Conservation (phyloP, 2,797 vertebrate species). For the Coregonus ussuriensis region DNA sequence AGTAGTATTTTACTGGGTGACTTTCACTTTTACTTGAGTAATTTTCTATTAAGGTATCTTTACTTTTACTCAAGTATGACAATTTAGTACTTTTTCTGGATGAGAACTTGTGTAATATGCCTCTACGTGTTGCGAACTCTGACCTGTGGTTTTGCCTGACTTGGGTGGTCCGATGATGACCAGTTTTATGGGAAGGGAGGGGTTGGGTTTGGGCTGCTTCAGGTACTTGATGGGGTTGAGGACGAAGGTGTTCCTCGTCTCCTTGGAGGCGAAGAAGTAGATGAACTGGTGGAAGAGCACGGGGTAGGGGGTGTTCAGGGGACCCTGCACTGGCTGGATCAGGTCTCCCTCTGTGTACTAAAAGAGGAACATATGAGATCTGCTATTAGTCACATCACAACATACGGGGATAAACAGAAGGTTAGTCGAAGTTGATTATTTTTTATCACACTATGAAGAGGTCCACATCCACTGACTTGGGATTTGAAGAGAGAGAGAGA, state of each 20-base stretch:
- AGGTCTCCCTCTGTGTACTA: constrained; percentile 82
- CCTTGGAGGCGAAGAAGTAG: constrained; percentile 90
- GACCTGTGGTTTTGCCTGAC: constrained; percentile 94
- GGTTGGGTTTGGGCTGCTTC: constrained; percentile 81
- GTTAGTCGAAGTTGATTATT: neutral
- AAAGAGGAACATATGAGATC: neutral
- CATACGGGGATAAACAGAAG: neutral
- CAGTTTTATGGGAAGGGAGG: constrained; percentile 82
- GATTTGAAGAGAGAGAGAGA: neutral
- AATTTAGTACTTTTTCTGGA: neutral
- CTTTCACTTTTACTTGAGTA: too few species aligned
- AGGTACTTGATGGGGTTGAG: constrained; percentile 92
- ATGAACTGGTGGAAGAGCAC: constrained; percentile 87
- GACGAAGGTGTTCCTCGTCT: constrained; percentile 85
- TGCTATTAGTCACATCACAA: neutral
- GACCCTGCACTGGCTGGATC: constrained; percentile 80
- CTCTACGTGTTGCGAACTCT: constrained; percentile 1
- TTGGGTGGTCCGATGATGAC: constrained; percentile 89
- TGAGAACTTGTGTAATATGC: neutral
- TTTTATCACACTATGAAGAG: neutral
- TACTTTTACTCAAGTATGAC: too few species aligned
- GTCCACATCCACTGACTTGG: too few species aligned
- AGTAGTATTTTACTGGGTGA: too few species aligned
- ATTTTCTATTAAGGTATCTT: too few species aligned
- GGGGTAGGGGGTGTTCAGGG: constrained; percentile 70